Evolutionary conservation across 1,140 invertebrate species (phyloP).

Genomic region (Dinoponera quadriceps): DNA sequence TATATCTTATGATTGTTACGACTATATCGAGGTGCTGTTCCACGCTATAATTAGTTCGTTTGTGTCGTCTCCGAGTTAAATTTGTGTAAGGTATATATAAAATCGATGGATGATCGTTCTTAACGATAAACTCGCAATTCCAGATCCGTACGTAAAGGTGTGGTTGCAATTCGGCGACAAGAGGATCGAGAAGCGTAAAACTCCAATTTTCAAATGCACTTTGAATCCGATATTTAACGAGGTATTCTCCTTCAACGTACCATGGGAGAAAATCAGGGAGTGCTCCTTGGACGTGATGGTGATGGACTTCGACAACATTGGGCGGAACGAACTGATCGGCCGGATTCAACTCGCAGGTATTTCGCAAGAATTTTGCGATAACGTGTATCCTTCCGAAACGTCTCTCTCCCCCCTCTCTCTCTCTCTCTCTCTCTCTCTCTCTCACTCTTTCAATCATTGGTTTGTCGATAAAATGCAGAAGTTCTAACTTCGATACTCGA

Average conservation of each 20-base stretch:
- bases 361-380: conserved; percentile 55
- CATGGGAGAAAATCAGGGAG: conserved; percentile 97
- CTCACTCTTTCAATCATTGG: too few relatives aligned
- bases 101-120: not conserved
- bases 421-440: too few relatives aligned
- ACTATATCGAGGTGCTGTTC: too few relatives aligned
- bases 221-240: conserved; percentile 97
- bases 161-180: conserved; percentile 98
- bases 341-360: conserved; percentile 94
- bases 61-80: too few relatives aligned
- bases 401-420: too few relatives aligned
- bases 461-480: too few relatives aligned
- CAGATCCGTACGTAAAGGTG: conserved; percentile 98
- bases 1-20: too few relatives aligned
- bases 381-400: not conserved
- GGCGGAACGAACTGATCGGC: conserved; percentile 96
- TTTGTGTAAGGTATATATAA: not conserved
- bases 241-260: conserved; percentile 96
- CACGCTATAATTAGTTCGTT: too few relatives aligned
- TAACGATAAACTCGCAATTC: conserved; percentile 70
- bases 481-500: too few relatives aligned
- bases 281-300: conserved; percentile 96
- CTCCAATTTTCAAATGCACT: conserved; percentile 97
- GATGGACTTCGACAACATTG: conserved; percentile 98
- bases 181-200: conserved; percentile 97